Percentiles rank a stretch among this genome's conserved stretches.
Conservation (phyloP, 2,888 invertebrate genomes). For the Synanthedon andrenaeformis region DNA sequence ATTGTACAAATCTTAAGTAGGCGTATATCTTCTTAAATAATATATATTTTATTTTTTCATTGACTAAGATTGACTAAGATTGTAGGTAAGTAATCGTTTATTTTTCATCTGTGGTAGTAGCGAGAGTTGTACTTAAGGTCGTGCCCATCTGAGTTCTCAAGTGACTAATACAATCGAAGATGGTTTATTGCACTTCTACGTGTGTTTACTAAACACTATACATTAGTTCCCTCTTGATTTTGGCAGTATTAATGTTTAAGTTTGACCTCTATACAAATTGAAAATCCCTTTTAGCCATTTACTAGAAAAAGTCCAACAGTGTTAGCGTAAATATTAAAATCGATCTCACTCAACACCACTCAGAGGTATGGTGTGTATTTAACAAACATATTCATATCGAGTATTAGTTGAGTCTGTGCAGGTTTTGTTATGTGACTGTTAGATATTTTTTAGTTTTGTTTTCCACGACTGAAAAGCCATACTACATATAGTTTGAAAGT, state of each 20-base stretch:
- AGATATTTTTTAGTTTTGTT: too few species aligned
- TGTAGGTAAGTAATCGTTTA: not conserved
- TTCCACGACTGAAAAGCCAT: too few species aligned
- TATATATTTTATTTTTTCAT: not conserved
- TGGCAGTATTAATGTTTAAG: slow-evolving; percentile 38
- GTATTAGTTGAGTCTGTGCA: not conserved
- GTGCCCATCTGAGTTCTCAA: slow-evolving; percentile 40
- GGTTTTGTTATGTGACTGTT: too few species aligned
- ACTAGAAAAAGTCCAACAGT: slow-evolving; percentile 5
- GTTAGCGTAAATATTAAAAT: slow-evolving; percentile 13
- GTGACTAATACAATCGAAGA: slow-evolving; percentile 32
- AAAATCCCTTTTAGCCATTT: slow-evolving; percentile 7
- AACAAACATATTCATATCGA: slow-evolving; percentile 5
- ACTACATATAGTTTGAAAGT: slow-evolving; percentile 17
- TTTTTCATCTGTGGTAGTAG: slow-evolving; percentile 14
- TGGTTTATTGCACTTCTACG: slow-evolving; percentile 45
- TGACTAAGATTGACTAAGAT: not conserved
- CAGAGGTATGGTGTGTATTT: slow-evolving; percentile 8
- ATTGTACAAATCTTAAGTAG: too few species aligned
- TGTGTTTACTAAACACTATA: slow-evolving; percentile 57
- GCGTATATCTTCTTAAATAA: too few species aligned
- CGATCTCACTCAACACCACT: slow-evolving; percentile 5
- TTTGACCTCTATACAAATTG: slow-evolving; percentile 7
- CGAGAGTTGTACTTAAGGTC: slow-evolving; percentile 36
- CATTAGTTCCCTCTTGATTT: slow-evolving; percentile 40